Evolutionary conservation across 2,888 invertebrate genomes (phyloP), one percentile per base, ranked within the genome.

Genomic region (Schrankia costaestrigalis): DNA sequence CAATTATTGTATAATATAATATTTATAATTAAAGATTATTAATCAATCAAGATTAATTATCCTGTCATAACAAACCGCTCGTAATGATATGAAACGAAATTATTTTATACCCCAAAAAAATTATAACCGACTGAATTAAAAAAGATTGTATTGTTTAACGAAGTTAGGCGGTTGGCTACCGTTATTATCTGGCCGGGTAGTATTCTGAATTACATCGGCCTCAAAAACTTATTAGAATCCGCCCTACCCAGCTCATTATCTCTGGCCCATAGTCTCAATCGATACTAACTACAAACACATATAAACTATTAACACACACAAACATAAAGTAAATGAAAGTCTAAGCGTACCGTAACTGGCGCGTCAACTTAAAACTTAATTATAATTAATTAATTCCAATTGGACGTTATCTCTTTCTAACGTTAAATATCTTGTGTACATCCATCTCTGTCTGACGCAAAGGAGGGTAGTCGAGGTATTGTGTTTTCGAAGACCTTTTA

Each of bases 341-440:
- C 78, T 78, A 78, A 74, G 77, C 78, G 71, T 76, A 77, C 78
- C 83, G 83, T 87, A 86, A 87, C 84, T 78, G 78, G 81, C 89
- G 89, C 90, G 90, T 90, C 91, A 91, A 92, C 93, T 92, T 91
- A 93, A 87, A 93, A 93, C 93, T 93, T 92, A 92, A 93, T 93
- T 93, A 93, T 92, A 93, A 93, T 93, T 93, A 93, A 93, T 91
- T 92, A 91, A 92, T 91, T 91, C 91, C 90, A 91, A 91, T 91
- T 91, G 90, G 74, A 72, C 69, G 65, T 70, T 67, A 64, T 87
- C 83, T 75, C 75, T 72, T 67, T 86, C 84, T 50, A 66, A 47
- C 80, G 37, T 41, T 55, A 36, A 40, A 47, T 57, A 79, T 89
- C 89, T 90, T 89, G 78, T 74, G 72, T 90, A 76, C 70, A 42